phyloP scores from a whole-genome alignment of 2,113 vertebrate species.

The Pseudorhombus dupliciocellatus region DNA sequence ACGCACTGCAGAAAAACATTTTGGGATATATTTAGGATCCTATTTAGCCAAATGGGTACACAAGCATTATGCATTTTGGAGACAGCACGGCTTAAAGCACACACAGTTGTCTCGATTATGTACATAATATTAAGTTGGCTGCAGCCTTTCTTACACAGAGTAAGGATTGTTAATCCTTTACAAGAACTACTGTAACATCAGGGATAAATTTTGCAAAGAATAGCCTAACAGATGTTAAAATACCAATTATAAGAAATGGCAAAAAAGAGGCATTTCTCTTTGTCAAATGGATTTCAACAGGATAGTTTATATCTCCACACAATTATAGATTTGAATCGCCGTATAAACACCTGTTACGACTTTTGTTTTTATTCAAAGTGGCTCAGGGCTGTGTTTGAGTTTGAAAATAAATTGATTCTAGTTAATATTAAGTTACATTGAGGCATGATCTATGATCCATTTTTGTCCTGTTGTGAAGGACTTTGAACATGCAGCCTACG shows the following conservation, averaged over 20 bases:
- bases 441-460: constrained; percentile 47
- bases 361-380: constrained; percentile 40
- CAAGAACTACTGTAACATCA: constrained; percentile 46
- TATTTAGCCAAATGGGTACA: constrained; percentile 95
- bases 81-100: constrained; percentile 85
- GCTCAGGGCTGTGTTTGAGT: constrained; percentile 39
- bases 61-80: constrained; percentile 91
- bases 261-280: constrained; percentile 50
- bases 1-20: constrained; percentile 90
- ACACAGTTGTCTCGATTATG: constrained; percentile 82
- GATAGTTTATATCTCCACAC: constrained; percentile 35
- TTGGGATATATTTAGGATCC: constrained; percentile 92
- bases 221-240: constrained; percentile 15
- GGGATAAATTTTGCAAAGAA: constrained; percentile 25
- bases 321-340: constrained; percentile 52
- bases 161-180: constrained; percentile 48
- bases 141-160: constrained; percentile 81
- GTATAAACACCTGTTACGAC: constrained; percentile 33
- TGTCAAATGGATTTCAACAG: constrained; percentile 35
- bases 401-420: constrained; percentile 41
- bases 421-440: constrained; percentile 54
- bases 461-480: constrained; percentile 53
- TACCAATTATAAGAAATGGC: constrained; percentile 50
- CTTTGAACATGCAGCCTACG: constrained; percentile 71
- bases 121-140: constrained; percentile 88